Evolutionary conservation across 2,113 vertebrate genomes (phyloP).

Genomic region (Sisor rabdophorus): DNA sequence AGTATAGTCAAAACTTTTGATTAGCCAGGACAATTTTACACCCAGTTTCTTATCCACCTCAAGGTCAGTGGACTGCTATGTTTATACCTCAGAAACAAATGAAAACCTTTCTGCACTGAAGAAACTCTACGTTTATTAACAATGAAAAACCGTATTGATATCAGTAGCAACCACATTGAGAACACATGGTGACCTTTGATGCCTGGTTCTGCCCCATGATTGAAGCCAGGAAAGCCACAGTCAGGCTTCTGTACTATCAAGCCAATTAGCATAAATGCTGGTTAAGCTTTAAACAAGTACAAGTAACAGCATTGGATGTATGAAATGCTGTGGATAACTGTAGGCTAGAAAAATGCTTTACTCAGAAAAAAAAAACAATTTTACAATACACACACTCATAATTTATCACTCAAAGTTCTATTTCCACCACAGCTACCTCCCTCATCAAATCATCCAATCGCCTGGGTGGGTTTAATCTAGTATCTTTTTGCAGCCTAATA

Average conservation of each 20-base stretch:
- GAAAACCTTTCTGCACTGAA: neutral
- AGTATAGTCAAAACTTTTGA: no score
- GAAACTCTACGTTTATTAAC: constrained; percentile 16
- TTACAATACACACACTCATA: constrained; percentile 22
- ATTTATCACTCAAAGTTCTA: neutral
- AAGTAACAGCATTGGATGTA: no score
- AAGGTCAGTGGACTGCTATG: neutral
- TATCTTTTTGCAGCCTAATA: constrained; percentile 4
- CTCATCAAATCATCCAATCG: constrained; percentile 10
- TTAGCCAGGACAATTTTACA: neutral
- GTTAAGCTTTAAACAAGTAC: constrained; percentile 26
- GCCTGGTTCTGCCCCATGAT: constrained; percentile 16
- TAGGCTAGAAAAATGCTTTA: constrained; percentile 11
- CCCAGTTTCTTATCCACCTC: neutral
- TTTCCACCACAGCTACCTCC: neutral
- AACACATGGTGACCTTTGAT: constrained; percentile 21
- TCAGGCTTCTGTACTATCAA: constrained; percentile 12
- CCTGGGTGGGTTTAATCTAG: neutral
- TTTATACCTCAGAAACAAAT: constrained; percentile 4
- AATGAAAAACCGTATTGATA: constrained; percentile 3
- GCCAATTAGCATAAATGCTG: constrained; percentile 34
- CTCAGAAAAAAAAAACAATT: constrained; percentile 8
- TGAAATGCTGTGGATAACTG: neutral
- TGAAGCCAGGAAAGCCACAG: constrained; percentile 11
- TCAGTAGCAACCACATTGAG: constrained; percentile 12